Conservation (phyloP, 1,140 invertebrate genomes). For the Drosophila rufa region DNA sequence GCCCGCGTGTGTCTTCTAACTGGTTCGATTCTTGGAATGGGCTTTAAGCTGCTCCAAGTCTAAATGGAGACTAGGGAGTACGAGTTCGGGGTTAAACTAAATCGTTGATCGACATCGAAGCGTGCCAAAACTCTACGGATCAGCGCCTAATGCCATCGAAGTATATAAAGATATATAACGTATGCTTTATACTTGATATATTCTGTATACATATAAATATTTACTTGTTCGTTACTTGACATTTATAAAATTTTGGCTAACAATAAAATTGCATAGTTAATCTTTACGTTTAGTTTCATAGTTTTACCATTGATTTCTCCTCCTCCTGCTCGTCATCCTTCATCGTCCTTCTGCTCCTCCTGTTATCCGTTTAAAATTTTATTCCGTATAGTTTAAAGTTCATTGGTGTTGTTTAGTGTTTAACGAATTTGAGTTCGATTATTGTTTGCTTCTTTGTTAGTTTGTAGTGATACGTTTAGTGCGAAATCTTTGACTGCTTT, state of each 20-base stretch:
- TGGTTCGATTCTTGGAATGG: slow-evolving; percentile 11
- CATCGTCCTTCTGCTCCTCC: not conserved
- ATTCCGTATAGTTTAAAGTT: slow-evolving; percentile 58
- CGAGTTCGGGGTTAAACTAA: slow-evolving; percentile 16
- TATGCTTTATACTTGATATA: slow-evolving; percentile 52
- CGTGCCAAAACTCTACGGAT: slow-evolving; percentile 52
- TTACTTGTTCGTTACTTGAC: slow-evolving; percentile 80
- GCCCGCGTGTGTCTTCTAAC: slow-evolving; percentile 5
- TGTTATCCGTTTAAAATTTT: slow-evolving; percentile 29
- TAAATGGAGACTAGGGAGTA: slow-evolving; percentile 21
- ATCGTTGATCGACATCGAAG: slow-evolving; percentile 38
- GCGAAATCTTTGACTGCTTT: slow-evolving; percentile 78
- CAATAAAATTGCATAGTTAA: slow-evolving; percentile 82
- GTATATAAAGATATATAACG: slow-evolving; percentile 50
- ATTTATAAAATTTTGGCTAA: slow-evolving; percentile 84
- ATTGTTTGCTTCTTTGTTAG: slow-evolving; percentile 67
- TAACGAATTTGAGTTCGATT: slow-evolving; percentile 76
- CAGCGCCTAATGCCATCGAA: slow-evolving; percentile 64
- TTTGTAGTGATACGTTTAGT: slow-evolving; percentile 79
- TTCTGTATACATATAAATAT: slow-evolving; percentile 76
- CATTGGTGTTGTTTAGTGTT: slow-evolving; percentile 68
- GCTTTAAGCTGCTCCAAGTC: slow-evolving; percentile 49
- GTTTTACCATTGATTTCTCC: slow-evolving; percentile 59
- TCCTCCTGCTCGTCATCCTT: not conserved
- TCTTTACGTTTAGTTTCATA: slow-evolving; percentile 65